Conservation (phyloP, 2,113 vertebrate genomes). For the Gasterosteus aculeatus region DNA sequence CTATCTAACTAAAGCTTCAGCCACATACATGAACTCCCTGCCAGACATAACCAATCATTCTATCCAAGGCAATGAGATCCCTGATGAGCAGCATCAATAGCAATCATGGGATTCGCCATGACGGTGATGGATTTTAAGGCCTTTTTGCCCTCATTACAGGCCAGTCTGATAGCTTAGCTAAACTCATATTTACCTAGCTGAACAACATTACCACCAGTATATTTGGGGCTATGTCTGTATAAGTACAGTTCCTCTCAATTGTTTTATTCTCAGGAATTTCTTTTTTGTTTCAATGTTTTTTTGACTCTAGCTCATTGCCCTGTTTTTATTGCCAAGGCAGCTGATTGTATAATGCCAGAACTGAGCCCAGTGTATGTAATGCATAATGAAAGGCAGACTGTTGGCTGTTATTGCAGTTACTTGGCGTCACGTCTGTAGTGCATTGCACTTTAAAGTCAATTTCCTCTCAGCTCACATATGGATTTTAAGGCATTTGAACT, state of each 20-base stretch:
- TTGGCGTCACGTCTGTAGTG: background rate
- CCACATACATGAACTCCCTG: conserved; percentile 63
- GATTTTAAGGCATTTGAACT: conserved; percentile 40
- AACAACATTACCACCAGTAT: conserved; percentile 14
- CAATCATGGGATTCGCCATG: conserved; percentile 74
- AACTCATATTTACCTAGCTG: conserved; percentile 41
- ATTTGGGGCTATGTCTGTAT: background rate
- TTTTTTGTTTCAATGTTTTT: background rate
- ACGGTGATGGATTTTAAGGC: conserved; percentile 74
- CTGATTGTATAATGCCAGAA: background rate
- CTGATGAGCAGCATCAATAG: conserved; percentile 79
- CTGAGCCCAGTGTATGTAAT: background rate
- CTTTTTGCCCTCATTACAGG: conserved; percentile 74
- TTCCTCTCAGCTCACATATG: conserved; percentile 21
- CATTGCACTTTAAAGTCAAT: conserved; percentile 1
- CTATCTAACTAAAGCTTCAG: conserved; percentile 37
- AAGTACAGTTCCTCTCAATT: background rate
- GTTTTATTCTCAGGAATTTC: background rate
- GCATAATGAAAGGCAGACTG: background rate
- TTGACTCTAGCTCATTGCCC: background rate
- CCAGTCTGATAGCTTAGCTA: conserved; percentile 50
- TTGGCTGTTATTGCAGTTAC: background rate
- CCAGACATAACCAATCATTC: conserved; percentile 75
- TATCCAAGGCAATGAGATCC: conserved; percentile 61
- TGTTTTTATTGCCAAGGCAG: background rate